Evolutionary conservation across 2,113 vertebrate genomes (phyloP).

Genomic region (Cervus canadensis): DNA sequence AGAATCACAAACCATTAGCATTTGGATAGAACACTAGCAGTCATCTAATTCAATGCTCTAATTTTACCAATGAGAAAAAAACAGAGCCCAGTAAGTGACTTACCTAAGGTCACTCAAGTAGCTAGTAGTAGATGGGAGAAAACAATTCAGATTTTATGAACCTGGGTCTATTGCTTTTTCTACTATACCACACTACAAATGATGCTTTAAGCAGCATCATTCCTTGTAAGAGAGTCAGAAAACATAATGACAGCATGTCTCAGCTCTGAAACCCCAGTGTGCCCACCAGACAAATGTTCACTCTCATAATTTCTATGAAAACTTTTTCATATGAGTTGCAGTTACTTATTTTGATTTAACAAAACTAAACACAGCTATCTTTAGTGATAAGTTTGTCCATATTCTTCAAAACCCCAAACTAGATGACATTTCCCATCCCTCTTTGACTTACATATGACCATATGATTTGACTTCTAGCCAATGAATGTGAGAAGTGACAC

Average conservation of each 20-base stretch:
- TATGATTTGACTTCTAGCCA: neutral
- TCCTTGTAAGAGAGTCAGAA: slow-evolving; percentile 14
- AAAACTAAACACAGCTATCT: slow-evolving; percentile 3
- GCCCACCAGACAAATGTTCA: neutral
- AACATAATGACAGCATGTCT: neutral
- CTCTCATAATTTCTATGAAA: slow-evolving; percentile 23
- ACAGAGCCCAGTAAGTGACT: neutral
- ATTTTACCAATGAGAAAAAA: neutral
- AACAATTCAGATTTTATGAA: neutral
- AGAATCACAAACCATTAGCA: neutral
- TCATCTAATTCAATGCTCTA: neutral
- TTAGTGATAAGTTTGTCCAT: neutral
- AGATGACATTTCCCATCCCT: neutral
- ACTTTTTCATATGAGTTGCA: slow-evolving; percentile 2
- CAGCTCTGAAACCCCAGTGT: neutral
- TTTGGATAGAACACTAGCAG: neutral
- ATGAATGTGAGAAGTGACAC: neutral
- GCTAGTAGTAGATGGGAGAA: neutral
- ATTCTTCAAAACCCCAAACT: neutral
- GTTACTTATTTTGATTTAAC: slow-evolving; percentile 15
- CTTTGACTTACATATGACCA: neutral
- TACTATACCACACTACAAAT: neutral
- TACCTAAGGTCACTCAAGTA: neutral
- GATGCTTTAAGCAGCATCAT: neutral
- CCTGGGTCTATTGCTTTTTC: neutral